Evolutionary conservation across 2,113 vertebrate genomes (phyloP).

Genomic region (Platichthys flesus): DNA sequence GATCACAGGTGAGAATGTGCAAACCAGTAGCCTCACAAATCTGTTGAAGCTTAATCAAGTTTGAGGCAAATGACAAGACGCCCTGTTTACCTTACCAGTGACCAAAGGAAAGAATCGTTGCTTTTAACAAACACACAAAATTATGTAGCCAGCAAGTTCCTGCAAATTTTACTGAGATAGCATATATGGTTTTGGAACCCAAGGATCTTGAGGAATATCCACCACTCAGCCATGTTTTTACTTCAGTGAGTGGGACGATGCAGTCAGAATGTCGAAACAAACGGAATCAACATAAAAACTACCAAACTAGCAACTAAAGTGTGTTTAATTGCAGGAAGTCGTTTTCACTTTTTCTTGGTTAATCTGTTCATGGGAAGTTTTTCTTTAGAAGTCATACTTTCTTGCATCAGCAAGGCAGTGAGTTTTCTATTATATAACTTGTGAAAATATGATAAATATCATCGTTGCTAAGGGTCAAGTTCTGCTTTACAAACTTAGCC

Average conservation of each 20-base stretch:
- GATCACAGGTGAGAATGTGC: too few relatives aligned
- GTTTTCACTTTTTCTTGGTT: not conserved
- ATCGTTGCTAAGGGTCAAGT: not conserved
- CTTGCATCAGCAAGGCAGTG: not conserved
- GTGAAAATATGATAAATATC: conserved; percentile 5
- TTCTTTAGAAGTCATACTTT: not conserved
- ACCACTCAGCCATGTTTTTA: not conserved
- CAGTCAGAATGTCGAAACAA: not conserved
- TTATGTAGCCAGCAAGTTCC: too few relatives aligned
- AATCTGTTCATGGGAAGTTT: not conserved
- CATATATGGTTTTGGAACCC: not conserved
- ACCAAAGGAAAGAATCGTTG: too few relatives aligned
- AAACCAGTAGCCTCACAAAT: not conserved
- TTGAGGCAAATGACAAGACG: not conserved
- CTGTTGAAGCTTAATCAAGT: not conserved
- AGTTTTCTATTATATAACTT: not conserved
- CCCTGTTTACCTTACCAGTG: not conserved
- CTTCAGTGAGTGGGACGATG: not conserved
- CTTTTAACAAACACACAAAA: too few relatives aligned
- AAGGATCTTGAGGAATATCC: not conserved
- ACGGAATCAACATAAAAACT: too few relatives aligned
- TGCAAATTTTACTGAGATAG: not conserved
- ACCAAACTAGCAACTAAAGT: not conserved
- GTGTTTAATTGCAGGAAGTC: not conserved
- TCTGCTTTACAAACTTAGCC: too few relatives aligned